These are phyloP conservation scores for Battus philenor DNA, from an alignment of 1,140 invertebrate species.

Conservation along the genomic window DNA sequence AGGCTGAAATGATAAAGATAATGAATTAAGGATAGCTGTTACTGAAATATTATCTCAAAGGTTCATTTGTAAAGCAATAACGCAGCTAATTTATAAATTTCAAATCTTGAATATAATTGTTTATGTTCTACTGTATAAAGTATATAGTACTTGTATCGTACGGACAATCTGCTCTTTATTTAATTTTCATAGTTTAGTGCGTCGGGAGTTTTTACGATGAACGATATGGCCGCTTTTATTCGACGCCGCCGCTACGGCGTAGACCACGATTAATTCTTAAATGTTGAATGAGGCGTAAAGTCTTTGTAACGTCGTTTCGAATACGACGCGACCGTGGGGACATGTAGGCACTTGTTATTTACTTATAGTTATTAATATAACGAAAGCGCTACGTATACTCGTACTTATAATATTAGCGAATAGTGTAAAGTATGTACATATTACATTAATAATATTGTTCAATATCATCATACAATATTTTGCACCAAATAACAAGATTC, in stretches of 20 bases:
- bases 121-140: constrained; percentile 3
- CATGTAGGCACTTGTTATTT: constrained; percentile 2
- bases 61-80: too few relatives aligned
- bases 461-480: too few relatives aligned
- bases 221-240: constrained; percentile 35
- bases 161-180: constrained; percentile 41
- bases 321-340: constrained; percentile 14
- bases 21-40: too few relatives aligned
- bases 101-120: neutral
- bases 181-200: constrained; percentile 62
- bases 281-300: constrained; percentile 58
- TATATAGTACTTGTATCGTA: constrained; percentile 19
- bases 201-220: constrained; percentile 53
- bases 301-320: constrained; percentile 36
- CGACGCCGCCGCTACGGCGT: constrained; percentile 23
- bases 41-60: too few relatives aligned
- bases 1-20: too few relatives aligned
- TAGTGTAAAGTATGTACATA: too few relatives aligned
- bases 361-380: too few relatives aligned
- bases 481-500: too few relatives aligned
- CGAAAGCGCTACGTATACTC: too few relatives aligned
- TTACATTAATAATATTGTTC: too few relatives aligned
- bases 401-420: too few relatives aligned
- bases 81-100: too few relatives aligned
- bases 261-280: constrained; percentile 58